Percentiles rank a stretch among this genome's conserved stretches.
Evolutionary conservation across 2,113 vertebrate species (phyloP).

Genomic region (Donacobius atricapilla): DNA sequence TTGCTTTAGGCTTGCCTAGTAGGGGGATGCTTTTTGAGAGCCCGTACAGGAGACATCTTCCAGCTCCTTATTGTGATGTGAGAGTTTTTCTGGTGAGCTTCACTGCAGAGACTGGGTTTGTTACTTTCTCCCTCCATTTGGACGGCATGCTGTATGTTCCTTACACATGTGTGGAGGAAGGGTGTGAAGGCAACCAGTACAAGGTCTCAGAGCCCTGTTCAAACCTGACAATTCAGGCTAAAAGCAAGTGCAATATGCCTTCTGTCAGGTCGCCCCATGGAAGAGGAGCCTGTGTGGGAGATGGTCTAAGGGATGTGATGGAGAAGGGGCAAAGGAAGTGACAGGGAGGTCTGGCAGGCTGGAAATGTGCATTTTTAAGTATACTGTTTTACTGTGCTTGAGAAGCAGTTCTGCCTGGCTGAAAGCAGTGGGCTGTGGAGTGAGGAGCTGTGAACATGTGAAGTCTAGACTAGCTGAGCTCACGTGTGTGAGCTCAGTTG

Average conservation of each 20-base stretch:
- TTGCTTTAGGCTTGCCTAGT: background rate
- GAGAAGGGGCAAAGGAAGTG: background rate
- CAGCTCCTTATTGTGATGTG: background rate
- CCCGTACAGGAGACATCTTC: accelerated
- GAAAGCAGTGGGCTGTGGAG: background rate
- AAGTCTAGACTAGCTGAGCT: background rate
- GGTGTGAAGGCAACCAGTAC: background rate
- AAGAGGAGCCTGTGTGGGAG: background rate
- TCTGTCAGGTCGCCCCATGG: background rate
- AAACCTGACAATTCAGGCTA: background rate
- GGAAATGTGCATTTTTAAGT: background rate
- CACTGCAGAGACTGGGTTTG: background rate
- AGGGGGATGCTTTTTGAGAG: background rate
- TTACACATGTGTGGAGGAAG: background rate
- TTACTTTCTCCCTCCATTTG: background rate
- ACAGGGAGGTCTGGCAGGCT: background rate
- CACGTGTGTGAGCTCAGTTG: background rate
- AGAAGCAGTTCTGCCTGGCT: background rate
- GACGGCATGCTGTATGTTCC: background rate
- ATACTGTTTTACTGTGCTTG: background rate
- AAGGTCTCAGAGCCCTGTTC: background rate
- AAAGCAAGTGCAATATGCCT: background rate
- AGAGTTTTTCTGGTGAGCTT: background rate
- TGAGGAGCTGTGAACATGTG: background rate
- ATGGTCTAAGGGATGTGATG: background rate